These are phyloP conservation scores for Drosophila hamatofila DNA, from an alignment of 2,888 invertebrate species.

Conservation along the genomic window DNA sequence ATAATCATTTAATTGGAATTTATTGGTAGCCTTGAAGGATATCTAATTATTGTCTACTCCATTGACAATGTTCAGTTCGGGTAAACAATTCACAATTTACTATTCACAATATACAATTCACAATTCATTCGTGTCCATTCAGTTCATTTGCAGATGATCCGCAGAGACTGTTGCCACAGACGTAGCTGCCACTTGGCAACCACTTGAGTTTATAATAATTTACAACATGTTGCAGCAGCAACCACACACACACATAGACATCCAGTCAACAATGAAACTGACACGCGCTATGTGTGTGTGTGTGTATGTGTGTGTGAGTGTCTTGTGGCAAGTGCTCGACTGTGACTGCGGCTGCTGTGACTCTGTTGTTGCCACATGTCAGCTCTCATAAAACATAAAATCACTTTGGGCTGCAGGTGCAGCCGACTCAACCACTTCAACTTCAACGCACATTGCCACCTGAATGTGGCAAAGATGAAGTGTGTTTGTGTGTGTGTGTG, in stretches of 20 bases:
- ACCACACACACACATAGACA: conserved; percentile 49
- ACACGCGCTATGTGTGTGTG: conserved; percentile 40
- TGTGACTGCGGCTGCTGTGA: conserved; percentile 58
- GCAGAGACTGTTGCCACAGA: conserved; percentile 45
- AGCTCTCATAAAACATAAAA: conserved; percentile 79
- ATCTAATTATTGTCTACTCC: conserved; percentile 33
- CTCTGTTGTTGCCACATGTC: conserved; percentile 76
- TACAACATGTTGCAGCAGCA: conserved; percentile 66
- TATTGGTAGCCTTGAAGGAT: conserved; percentile 9
- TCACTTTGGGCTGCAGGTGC: conserved; percentile 64
- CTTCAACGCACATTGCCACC: conserved; percentile 39
- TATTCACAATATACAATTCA: background rate
- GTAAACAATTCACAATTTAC: background rate
- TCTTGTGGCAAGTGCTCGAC: conserved; percentile 50
- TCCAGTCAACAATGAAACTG: conserved; percentile 60
- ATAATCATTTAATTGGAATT: conserved; percentile 19
- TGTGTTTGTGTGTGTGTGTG: conserved; percentile 25
- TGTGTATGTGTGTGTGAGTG: conserved; percentile 30
- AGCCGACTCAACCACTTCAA: conserved; percentile 35
- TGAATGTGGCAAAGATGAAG: conserved; percentile 43
- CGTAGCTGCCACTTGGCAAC: conserved; percentile 52
- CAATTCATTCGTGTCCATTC: conserved; percentile 7
- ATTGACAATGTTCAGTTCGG: background rate
- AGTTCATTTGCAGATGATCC: conserved; percentile 49
- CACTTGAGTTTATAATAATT: conserved; percentile 74